Conservation (phyloP, 2,797 vertebrate species). For the Danio albolineatus region DNA sequence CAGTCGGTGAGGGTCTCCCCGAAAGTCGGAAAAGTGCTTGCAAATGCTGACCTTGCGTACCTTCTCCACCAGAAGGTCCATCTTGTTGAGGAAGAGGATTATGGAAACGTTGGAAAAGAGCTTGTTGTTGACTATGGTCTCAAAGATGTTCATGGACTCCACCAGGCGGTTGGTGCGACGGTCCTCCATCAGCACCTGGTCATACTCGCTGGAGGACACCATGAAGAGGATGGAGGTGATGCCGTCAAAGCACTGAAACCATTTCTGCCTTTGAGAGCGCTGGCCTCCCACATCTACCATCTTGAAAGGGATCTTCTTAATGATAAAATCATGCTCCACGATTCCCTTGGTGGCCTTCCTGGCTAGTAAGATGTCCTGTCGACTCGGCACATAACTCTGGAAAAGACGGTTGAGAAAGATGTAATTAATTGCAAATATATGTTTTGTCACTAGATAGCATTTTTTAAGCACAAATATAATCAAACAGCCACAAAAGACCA, state of each 20-base stretch:
- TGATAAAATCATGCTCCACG: slow-evolving; percentile 95
- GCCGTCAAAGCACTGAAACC: slow-evolving; percentile 98
- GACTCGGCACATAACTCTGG: slow-evolving; percentile 92
- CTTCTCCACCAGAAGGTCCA: slow-evolving; percentile 93
- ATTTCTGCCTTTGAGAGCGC: slow-evolving; percentile 95
- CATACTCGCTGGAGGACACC: slow-evolving; percentile 95
- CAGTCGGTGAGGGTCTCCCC: slow-evolving; percentile 86
- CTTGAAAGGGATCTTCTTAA: slow-evolving; percentile 98
- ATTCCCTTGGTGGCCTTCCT: slow-evolving; percentile 96
- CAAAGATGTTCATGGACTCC: slow-evolving; percentile 98
- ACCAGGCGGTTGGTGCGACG: slow-evolving; percentile 92
- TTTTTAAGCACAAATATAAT: neutral
- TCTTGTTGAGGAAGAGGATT: slow-evolving; percentile 98
- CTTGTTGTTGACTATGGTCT: slow-evolving; percentile 99
- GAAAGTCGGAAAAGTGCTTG: slow-evolving; percentile 94
- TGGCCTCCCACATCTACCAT: slow-evolving; percentile 98
- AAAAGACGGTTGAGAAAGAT: slow-evolving; percentile 49
- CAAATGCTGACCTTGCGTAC: slow-evolving; percentile 89
- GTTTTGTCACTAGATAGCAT: neutral
- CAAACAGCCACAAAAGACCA: too few relatives aligned
- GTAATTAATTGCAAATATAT: neutral
- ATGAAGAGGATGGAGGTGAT: slow-evolving; percentile 97
- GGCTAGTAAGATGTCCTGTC: slow-evolving; percentile 94
- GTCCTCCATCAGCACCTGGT: slow-evolving; percentile 98
- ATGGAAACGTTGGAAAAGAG: slow-evolving; percentile 96